These are phyloP conservation scores for Pararge aegeria DNA, from an alignment of 1,140 invertebrate genomes.

Conservation along the genomic window DNA sequence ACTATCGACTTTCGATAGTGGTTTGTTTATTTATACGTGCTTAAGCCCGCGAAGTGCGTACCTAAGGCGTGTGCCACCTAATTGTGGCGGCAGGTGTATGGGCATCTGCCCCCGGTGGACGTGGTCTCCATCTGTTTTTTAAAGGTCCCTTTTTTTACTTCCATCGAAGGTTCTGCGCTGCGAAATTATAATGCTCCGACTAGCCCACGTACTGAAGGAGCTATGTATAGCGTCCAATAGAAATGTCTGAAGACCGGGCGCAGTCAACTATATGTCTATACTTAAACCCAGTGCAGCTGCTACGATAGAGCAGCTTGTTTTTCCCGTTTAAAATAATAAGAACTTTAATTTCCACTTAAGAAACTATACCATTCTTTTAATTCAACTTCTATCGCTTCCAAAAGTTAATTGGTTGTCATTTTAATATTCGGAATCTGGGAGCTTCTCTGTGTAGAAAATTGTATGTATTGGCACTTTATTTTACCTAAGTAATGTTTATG, in stretches of 20 bases:
- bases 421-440: too few relatives aligned
- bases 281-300: constrained; percentile 24
- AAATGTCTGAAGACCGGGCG: constrained; percentile 14
- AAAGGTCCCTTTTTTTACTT: constrained; percentile 13
- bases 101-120: constrained; percentile 69
- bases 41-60: constrained; percentile 30
- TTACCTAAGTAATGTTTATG: too few relatives aligned
- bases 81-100: constrained; percentile 66
- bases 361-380: background rate
- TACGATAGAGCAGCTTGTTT: constrained; percentile 24
- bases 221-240: constrained; percentile 36
- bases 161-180: constrained; percentile 21
- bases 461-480: too few relatives aligned
- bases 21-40: background rate
- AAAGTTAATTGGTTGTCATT: too few relatives aligned
- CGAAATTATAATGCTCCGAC: constrained; percentile 25
- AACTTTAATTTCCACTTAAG: background rate
- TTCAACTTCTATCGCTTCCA: too few relatives aligned
- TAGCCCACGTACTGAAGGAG: constrained; percentile 34
- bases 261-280: constrained; percentile 13
- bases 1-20: background rate
- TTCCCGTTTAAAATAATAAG: constrained; percentile 21
- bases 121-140: constrained; percentile 50
- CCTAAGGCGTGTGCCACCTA: constrained; percentile 63
- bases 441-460: too few relatives aligned